Base-by-base conservation (phyloP, 1,140 invertebrate genomes). In the Sitobion miscanthi region DNA sequence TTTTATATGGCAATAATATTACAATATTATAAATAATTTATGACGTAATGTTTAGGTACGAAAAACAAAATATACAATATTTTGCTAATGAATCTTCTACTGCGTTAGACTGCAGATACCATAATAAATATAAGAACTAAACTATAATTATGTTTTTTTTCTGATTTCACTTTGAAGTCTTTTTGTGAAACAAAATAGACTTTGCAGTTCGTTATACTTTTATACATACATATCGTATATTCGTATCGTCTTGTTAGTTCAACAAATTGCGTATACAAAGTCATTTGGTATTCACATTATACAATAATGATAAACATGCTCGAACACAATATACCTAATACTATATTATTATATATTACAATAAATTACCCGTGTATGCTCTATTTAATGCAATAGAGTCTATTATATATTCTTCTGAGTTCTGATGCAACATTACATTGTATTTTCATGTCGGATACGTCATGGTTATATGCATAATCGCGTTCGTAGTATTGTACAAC, bases 101-200 rank as follows among this genome's bases (percentile, higher is more conserved):
- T 77, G n/a, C 0, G 4, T 35, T n/a, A 23, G 11, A 77, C 11
- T n/a, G n/a, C 30, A 77, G 5, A 77, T 17, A 38, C 42, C 38
- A 11, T 42, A 85, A 42, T 42, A 42, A 85, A 85, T n/a, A 77
- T 77, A n/a, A 5, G 4, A 6, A 17, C 62, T 77, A 85, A 45
- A 42, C 83, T 49, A 49, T 87, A 14, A 87, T 87, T 30, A 17
- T 47, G 2, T 87, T 30, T 87, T 88, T 45, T 88, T 88, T 88
- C 21, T 52, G 45, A 49, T 88, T 88, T 88, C 21, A 88, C 86
- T 88, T 88, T 88, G 86, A 88, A 52, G 86, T 88, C 86, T 88
- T 52, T 52, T 52, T 20, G 30, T 47, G n/a, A n/a, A 87, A 87
- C 14, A 47, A n/a, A 38, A 35, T 52, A 88, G n/a, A 25, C 25